Conservation (phyloP, 2,113 vertebrate species). For the Pontoporia blainvillei region DNA sequence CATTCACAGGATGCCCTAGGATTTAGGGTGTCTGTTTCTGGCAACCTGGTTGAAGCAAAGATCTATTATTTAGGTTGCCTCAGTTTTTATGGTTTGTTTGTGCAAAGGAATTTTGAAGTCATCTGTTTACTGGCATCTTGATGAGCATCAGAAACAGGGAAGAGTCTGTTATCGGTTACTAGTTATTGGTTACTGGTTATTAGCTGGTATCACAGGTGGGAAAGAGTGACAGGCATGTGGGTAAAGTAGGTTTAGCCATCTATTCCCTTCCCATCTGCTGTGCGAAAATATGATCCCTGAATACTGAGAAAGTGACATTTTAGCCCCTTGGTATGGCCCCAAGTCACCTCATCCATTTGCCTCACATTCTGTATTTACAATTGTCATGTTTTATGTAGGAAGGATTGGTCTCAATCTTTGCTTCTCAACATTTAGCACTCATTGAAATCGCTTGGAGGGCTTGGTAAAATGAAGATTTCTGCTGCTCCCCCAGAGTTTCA, state of each 20-base stretch:
- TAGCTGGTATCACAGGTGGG: not conserved
- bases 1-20: not conserved
- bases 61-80: not conserved
- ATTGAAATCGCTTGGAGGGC: not conserved
- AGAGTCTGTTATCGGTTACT: not conserved
- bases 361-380: not conserved
- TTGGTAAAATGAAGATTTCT: not conserved
- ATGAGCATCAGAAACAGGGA: not conserved
- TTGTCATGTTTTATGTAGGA: not conserved
- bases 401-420: not conserved
- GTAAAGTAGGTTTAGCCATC: not conserved
- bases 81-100: not conserved
- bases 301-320: not conserved
- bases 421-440: not conserved
- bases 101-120: not conserved
- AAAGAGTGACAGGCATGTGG: not conserved
- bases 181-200: not conserved
- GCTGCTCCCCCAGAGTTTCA: not conserved
- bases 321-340: not conserved
- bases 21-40: not conserved
- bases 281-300: not conserved
- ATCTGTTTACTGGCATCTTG: not conserved
- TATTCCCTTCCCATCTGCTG: not conserved
- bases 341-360: not conserved
- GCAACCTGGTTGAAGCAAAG: not conserved